Evolutionary conservation across 2,888 invertebrate genomes (phyloP), one percentile per base, ranked within the genome.

Genomic region (Drosophila infuscata): DNA sequence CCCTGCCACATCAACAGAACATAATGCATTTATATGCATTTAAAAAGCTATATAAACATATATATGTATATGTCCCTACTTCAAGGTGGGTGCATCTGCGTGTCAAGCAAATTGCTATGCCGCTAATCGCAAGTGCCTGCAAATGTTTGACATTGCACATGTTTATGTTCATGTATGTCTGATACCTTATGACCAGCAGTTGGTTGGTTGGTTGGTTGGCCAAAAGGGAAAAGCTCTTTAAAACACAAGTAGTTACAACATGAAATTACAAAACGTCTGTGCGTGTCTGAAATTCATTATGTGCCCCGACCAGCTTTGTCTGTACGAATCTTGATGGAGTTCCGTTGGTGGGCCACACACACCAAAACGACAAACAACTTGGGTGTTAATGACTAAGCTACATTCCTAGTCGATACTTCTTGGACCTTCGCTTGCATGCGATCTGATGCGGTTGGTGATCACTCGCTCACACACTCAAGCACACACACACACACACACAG

Each of bases 231-330:
- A 78, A 79, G 79, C 76, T 80, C 76, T 85, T 82, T 72, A 83
- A 85, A 88, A 79, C 79, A 64, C 82, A 74, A 46, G 84, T 82
- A 85, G 85, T 88, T 89, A 85, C 85, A 85, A 86, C 71, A 74
- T 72, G 70, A 84, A 88, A 83, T 83, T 90, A 92, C 92, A 92
- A 92, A 91, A 91, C 88, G 91, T 79, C 89, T 90, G 87, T 92
- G 91, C 91, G 91, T 92, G 92, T 84, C 87, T 82, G 77, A 89
- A 91, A 92, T 92, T 85, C 91, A 92, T 92, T 91, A 91, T 88
- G 76, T 81, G 82, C 51, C 36, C 52, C 25, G 20, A 11, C 43
- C 17, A 61, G 35, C 53, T 29, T 46, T 46, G 46, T 15, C 58
- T 30, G 35, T 41, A 59, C 58, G 59, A 66, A 57, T 63, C 78